phyloP scores from a whole-genome alignment of 2,888 invertebrate genomes.

The Thysanoteuthis rhombus region DNA sequence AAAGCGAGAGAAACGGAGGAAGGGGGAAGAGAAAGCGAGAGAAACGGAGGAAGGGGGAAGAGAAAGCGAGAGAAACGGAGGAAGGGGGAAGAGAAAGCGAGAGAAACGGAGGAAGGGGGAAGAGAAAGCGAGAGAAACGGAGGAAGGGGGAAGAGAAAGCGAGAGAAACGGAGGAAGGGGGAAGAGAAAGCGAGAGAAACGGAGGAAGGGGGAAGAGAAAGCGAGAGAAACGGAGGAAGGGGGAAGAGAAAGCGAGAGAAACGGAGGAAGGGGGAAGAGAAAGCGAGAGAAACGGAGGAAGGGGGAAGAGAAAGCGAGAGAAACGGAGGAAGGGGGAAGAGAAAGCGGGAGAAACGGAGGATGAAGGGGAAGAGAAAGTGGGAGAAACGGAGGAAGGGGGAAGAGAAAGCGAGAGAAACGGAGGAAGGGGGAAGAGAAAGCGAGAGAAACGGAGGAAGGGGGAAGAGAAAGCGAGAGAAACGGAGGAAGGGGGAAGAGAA shows the following conservation, averaged over 20 bases:
- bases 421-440: neutral
- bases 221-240: neutral
- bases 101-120: neutral
- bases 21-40: no score
- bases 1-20: neutral
- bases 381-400: no score
- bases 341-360: neutral
- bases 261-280: neutral
- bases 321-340: neutral
- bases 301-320: neutral
- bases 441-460: no score
- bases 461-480: neutral
- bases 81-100: neutral
- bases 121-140: neutral
- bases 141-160: neutral
- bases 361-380: neutral
- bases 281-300: constrained; percentile 46
- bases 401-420: neutral
- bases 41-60: neutral
- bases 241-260: no score
- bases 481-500: neutral
- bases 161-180: neutral
- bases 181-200: neutral
- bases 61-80: no score
- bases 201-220: neutral